Evolutionary conservation across 2,113 vertebrate species (phyloP), one percentile per base, ranked within the genome.

Genomic region (Halichoerus grypus): DNA sequence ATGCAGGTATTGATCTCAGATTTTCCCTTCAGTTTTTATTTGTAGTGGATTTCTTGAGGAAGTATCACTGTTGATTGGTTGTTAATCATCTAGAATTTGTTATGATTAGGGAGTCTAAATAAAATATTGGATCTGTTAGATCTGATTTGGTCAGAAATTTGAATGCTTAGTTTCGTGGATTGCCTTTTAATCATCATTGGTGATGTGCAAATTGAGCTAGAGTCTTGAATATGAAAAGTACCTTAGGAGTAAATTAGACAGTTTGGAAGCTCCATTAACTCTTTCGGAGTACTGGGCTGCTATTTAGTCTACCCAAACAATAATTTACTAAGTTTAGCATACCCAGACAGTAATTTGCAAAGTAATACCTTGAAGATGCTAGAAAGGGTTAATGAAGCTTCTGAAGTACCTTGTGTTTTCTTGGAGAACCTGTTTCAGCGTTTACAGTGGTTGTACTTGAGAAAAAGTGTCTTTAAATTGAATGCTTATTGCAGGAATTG

Each of bases 301-400:
- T 90, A 84, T 84, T 95, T 96, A 90, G 80, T 95, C 39, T 93
- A 49, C 63, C 80, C 87, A 97, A 96, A 95, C 69, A 95, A 2
- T 95, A 86, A 92, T 94, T 96, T 96, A 92, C 95, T 92, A 97
- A 97, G 80, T 92, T 96, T 92, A 97, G 94, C 84, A n/a, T 67
- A 57, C 86, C 61, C 80, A 98, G 65, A 57, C 63, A 89, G 84
- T 96, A 97, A 96, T 97, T 97, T 97, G 31, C 93, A 92, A 94
- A 93, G 91, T 96, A 90, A 81, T 95, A 82, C 87, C 83, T 90
- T 94, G 53, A 91, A 94, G 97, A 80, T 57, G n/a, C 96, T 91
- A 55, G 74, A 85, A 97, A 92, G 96, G 95, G 80, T 97, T 96
- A 98, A 92, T 79, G 76, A 89, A 61, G 61, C 82, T 94, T 83